Evolutionary conservation across 2,113 vertebrate genomes (phyloP), one percentile per base, ranked within the genome.

Genomic region (Solea senegalensis): DNA sequence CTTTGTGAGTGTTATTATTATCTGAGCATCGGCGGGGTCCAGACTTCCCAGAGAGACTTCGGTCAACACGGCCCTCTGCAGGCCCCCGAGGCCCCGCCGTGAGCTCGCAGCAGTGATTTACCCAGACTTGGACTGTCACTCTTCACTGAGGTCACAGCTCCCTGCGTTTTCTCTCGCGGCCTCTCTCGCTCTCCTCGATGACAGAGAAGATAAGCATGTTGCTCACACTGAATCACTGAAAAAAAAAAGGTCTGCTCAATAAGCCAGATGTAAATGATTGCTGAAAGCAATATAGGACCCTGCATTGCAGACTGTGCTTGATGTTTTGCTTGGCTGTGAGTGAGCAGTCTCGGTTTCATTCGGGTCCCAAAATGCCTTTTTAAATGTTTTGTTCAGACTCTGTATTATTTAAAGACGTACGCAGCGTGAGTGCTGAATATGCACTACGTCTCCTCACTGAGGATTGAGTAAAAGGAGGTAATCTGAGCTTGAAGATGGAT

Each of bases 191-290:
- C 63, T 69, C 52, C 34, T 50, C 43, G 62, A 79, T 82, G 85
- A 90, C 57, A 34, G 85, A 88, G 67, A 68, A 90, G 86, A 90
- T 90, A 90, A 90, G 85, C 83, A 77, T 72, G 86, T 61, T 83
- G 69, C 85, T 21, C 21, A 78, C 58, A 67, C 65, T 61, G 43
- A 79, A 78, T 88, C 86, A 74, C 73, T 75, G 74, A 74, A 74
- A 44, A 65, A 80, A 71, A 74, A 80, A 16, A 40, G 21, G 84
- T 90, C 76, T 83, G 84, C 82, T 89, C 84, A 88, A 89, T 88
- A 85, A 86, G 53, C 83, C 91, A 90, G 88, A 91, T 91, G 87
- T 88, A 92, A 91, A 91, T 89, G 87, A 82, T 82, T 83, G 83
- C 68, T 78, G 79, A 92, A 90, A 90, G 86, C 73, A 86, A 78